Conservation (phyloP, 2,797 vertebrate genomes). For the Smutsia temminckii region DNA sequence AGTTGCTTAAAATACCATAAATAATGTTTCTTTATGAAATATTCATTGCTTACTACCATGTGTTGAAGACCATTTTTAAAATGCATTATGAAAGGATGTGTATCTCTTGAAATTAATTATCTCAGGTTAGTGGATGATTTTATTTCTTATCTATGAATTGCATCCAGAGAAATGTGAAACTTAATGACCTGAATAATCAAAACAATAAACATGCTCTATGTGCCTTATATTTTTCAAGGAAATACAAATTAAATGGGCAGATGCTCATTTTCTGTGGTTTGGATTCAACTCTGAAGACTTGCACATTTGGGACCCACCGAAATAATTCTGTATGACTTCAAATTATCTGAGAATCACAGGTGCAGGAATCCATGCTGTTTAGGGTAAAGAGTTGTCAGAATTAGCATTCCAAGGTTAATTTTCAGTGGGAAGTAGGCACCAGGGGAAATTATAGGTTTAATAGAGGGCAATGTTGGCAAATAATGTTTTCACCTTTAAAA, state of each 20-base stretch:
- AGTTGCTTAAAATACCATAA: not conserved
- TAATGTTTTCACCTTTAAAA: not conserved
- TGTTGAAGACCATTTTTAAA: not conserved
- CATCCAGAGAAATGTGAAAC: not conserved
- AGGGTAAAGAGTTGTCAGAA: not conserved
- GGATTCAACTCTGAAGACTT: not conserved
- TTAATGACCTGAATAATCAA: not conserved
- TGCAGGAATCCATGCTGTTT: not conserved
- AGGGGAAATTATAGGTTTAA: not conserved
- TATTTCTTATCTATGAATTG: not conserved
- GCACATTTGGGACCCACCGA: not conserved
- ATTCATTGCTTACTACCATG: not conserved
- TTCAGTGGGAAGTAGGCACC: not conserved
- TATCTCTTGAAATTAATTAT: not conserved
- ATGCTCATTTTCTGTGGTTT: not conserved
- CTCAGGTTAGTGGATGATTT: not conserved
- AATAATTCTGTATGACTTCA: not conserved
- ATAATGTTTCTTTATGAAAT: not conserved
- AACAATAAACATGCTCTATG: not conserved
- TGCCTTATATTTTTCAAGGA: not conserved
- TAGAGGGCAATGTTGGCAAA: not conserved
- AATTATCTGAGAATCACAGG: not conserved
- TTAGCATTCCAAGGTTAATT: not conserved
- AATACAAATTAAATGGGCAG: not conserved
- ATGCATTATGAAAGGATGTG: not conserved